Percentiles rank a stretch among this genome's conserved stretches.
These are phyloP conservation scores for Trichomycterus rosablanca DNA, from an alignment of 2,113 vertebrate species.

Conservation along the genomic window DNA sequence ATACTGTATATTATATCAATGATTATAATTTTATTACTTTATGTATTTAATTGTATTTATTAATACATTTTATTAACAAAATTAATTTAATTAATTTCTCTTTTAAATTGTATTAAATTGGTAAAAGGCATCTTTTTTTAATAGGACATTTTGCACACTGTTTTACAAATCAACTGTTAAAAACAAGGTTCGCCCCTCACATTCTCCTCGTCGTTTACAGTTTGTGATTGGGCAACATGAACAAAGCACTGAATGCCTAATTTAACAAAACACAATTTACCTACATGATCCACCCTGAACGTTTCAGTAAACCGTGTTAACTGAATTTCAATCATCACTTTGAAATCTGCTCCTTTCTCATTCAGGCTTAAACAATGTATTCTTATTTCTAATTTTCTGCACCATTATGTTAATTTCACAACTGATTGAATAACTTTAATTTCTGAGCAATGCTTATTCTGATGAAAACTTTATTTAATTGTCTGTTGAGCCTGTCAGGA, in stretches of 20 bases:
- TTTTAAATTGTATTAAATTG: too few relatives aligned
- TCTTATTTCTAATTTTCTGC: slow-evolving; percentile 34
- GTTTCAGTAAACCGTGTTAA: slow-evolving; percentile 15
- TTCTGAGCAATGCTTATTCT: slow-evolving; percentile 26
- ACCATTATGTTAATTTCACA: slow-evolving; percentile 36
- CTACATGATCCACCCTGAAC: slow-evolving; percentile 24
- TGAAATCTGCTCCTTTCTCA: slow-evolving; percentile 3
- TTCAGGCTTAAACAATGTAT: slow-evolving; percentile 24
- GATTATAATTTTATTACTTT: too few relatives aligned
- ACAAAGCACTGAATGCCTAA: slow-evolving; percentile 32
- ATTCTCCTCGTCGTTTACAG: slow-evolving; percentile 21
- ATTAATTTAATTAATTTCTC: too few relatives aligned
- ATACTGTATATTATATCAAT: too few relatives aligned
- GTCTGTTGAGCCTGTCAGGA: slow-evolving; percentile 2
- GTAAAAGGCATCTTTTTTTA: too few relatives aligned
- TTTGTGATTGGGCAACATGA: slow-evolving; percentile 33
- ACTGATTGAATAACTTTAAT: slow-evolving; percentile 31
- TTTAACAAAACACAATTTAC: slow-evolving; percentile 34
- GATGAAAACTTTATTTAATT: slow-evolving; percentile 31
- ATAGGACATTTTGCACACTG: too few relatives aligned
- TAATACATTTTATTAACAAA: too few relatives aligned
- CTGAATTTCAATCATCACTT: slow-evolving; percentile 24
- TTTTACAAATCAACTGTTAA: too few relatives aligned
- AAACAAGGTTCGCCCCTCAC: too few relatives aligned
- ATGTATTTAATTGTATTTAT: too few relatives aligned